Evolutionary conservation across 2,888 invertebrate genomes (phyloP), one percentile per base, ranked within the genome.

Genomic region (Chesias legatella): DNA sequence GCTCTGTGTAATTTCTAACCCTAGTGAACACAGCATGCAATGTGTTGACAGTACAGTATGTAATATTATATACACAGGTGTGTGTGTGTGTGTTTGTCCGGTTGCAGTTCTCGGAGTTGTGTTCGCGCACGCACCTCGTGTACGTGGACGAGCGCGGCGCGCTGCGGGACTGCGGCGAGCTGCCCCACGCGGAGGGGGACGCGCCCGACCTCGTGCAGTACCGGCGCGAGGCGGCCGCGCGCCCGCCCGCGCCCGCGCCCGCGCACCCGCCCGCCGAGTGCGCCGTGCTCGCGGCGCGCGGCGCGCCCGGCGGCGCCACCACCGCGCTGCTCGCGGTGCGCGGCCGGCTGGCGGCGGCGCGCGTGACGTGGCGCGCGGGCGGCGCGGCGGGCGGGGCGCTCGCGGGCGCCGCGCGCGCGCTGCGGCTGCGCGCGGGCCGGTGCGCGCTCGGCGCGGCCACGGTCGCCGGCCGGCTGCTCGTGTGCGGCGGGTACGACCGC

Each of bases 401-500:
- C 93, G 93, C 33, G 93, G 95, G 94, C 90, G 58, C 51, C 44
- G 58, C 45, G 56, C 56, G 60, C 33, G 67, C 67, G 88, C 92
- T 57, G 90, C 91, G 63, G 90, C 92, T 45, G 81, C 91, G 63
- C 32, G 51, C 50, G 39, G 67, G 63, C 3, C 90, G 95, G 51
- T 94, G 95, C 80, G 93, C 94, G 33, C 91, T 92, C 39, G 96
- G 95, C 38, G 91, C 93, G 45, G 94, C 92, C 25, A 91, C 92
- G 66, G 80, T 94, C 54, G 5, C 13, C 3, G 92, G 92, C 29
- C 91, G 91, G 33, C 89, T 96, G 30, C 80, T 96, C 53, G 95
- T 94, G 43, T 94, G 94, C 81, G 96, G 95, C 91, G 85, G 86
- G 6, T 96, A 96, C 81, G 95, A 96, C 81, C 90, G 96, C 53